phyloP scores from a whole-genome alignment of 2,113 vertebrate genomes.

The Uria aalge region DNA sequence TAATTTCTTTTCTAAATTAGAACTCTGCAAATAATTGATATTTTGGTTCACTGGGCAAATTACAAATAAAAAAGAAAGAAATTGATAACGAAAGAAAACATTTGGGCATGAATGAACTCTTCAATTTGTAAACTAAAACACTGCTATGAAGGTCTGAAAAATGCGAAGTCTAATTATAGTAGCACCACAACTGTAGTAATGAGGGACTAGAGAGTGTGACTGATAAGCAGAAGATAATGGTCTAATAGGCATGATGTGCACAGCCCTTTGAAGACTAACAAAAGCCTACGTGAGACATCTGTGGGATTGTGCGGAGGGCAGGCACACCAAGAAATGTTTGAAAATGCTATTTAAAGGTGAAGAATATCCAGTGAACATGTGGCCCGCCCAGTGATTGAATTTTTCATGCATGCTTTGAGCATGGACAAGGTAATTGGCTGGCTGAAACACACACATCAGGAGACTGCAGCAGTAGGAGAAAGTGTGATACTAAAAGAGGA shows the following conservation, averaged over 20 bases:
- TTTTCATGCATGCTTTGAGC: not conserved
- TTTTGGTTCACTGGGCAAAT: constrained; percentile 37
- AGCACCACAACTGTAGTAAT: not conserved
- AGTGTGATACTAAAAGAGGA: not conserved
- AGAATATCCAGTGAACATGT: accelerated
- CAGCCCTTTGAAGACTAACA: not conserved
- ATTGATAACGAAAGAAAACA: constrained; percentile 23
- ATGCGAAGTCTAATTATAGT: not conserved
- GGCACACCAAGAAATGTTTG: not conserved
- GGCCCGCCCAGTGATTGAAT: not conserved
- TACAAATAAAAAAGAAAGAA: constrained; percentile 7
- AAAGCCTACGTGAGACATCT: not conserved
- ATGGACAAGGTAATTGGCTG: not conserved
- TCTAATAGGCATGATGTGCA: not conserved
- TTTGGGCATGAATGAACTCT: not conserved
- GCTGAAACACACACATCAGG: not conserved
- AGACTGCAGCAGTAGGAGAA: not conserved
- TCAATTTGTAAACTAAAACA: not conserved
- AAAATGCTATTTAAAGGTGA: not conserved
- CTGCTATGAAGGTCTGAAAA: not conserved
- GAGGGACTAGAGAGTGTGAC: not conserved
- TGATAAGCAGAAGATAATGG: not conserved
- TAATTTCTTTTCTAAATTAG: constrained; percentile 24
- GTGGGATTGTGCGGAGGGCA: not conserved
- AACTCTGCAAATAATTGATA: constrained; percentile 13